Evolutionary conservation across 2,888 invertebrate genomes (phyloP).

Genomic region (Dynastes hyllus): DNA sequence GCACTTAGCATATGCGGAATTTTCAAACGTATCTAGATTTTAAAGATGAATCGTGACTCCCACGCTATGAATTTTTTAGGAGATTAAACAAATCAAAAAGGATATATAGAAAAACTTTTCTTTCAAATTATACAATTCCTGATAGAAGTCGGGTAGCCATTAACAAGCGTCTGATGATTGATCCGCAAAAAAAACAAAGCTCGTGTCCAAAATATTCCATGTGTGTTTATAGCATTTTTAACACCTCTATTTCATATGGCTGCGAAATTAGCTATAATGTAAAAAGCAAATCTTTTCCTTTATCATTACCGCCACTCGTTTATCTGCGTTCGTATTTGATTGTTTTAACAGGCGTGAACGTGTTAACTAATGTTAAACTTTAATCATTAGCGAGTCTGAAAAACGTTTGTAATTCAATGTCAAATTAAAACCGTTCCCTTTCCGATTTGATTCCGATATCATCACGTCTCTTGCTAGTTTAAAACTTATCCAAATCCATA

Average conservation of each 20-base stretch:
- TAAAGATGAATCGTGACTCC: too few relatives aligned
- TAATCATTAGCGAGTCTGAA: constrained; percentile 32
- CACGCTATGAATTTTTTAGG: too few relatives aligned
- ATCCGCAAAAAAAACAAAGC: neutral
- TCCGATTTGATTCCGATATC: neutral
- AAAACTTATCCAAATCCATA: too few relatives aligned
- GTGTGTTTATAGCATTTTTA: constrained; percentile 1
- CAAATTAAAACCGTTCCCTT: neutral
- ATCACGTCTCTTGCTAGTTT: too few relatives aligned
- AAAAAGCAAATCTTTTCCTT: constrained; percentile 27
- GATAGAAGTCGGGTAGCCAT: neutral
- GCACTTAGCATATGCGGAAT: too few relatives aligned
- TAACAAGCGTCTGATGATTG: neutral
- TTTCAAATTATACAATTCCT: neutral
- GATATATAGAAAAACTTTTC: too few relatives aligned
- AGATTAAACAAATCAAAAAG: too few relatives aligned
- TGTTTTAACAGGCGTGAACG: constrained; percentile 11
- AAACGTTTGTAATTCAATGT: constrained; percentile 4
- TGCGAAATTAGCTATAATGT: constrained; percentile 8
- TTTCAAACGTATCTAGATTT: too few relatives aligned
- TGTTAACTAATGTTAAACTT: constrained; percentile 17
- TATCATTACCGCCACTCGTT: constrained; percentile 13
- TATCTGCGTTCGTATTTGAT: neutral
- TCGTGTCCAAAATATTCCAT: constrained; percentile 6
- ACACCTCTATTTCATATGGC: neutral